A percentile compares a stretch with the other conserved stretches of the same genome.
These are phyloP conservation scores for Zaprionus capensis DNA, from an alignment of 1,140 invertebrate genomes.

Conservation along the genomic window DNA sequence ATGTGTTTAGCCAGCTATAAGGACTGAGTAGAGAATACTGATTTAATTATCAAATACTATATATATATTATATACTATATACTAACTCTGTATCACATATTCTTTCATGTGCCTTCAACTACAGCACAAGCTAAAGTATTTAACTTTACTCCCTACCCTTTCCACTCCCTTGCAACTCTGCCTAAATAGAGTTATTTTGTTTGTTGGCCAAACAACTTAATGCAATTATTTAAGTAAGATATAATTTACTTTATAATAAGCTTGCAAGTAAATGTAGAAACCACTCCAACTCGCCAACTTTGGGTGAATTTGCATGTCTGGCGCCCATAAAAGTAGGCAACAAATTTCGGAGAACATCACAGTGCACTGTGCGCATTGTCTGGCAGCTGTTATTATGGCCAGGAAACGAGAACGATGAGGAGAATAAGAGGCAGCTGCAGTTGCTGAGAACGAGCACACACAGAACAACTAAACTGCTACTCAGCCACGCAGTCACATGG, in stretches of 20 bases:
- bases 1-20: conserved; percentile 5
- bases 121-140: not conserved
- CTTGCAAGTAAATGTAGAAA: conserved; percentile 43
- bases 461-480: conserved; percentile 54
- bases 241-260: conserved; percentile 71
- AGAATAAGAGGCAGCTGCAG: conserved; percentile 9
- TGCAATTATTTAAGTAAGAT: conserved; percentile 57
- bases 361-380: conserved; percentile 56
- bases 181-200: conserved; percentile 35
- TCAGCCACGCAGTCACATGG: conserved; percentile 74
- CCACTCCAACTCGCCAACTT: conserved; percentile 11
- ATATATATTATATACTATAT: too few relatives aligned
- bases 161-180: not conserved
- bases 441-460: conserved; percentile 16
- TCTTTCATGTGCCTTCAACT: not conserved
- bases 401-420: conserved; percentile 8
- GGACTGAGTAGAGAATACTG: not conserved
- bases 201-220: conserved; percentile 18
- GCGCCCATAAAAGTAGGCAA: conserved; percentile 70
- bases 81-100: too few relatives aligned
- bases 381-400: conserved; percentile 38
- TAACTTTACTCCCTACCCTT: not conserved
- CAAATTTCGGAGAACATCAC: conserved; percentile 58
- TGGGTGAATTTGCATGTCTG: conserved; percentile 72
- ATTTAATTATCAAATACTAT: too few relatives aligned